Percentiles rank a stretch among this genome's conserved stretches.
Evolutionary conservation across 2,113 vertebrate genomes (phyloP).

Genomic region (Coryphaenoides rupestris): DNA sequence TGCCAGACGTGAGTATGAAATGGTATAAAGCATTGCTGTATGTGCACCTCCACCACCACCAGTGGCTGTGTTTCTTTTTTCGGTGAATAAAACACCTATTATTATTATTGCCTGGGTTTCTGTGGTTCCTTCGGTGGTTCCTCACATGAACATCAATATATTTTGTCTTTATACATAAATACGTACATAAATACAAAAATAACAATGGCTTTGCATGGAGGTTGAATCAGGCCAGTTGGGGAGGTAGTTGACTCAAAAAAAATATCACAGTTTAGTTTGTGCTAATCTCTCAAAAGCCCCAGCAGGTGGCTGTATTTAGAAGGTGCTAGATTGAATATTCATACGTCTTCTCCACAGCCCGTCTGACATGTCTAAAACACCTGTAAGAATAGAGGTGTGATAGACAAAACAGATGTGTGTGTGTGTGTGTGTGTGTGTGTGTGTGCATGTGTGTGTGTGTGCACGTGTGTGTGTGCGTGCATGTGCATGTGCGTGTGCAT

Average conservation of each 20-base stretch:
- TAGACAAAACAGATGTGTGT: too few relatives aligned
- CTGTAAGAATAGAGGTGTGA: slow-evolving; percentile 38
- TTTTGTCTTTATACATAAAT: not conserved
- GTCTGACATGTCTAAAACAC: slow-evolving; percentile 50
- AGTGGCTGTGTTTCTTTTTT: too few relatives aligned
- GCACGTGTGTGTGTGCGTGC: too few relatives aligned
- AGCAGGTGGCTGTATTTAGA: slow-evolving; percentile 17
- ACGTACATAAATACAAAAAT: not conserved
- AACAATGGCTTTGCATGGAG: not conserved
- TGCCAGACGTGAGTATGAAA: too few relatives aligned
- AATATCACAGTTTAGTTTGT: not conserved
- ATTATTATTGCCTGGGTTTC: too few relatives aligned
- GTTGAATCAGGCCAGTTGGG: not conserved
- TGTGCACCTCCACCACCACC: too few relatives aligned
- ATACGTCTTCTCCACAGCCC: slow-evolving; percentile 38
- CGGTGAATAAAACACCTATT: too few relatives aligned
- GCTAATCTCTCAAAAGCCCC: slow-evolving; percentile 7
- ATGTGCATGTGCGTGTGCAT: not conserved
- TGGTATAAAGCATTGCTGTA: too few relatives aligned
- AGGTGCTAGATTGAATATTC: slow-evolving; percentile 23
- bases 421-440: too few relatives aligned
- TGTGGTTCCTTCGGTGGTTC: too few relatives aligned
- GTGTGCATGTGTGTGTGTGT: too few relatives aligned
- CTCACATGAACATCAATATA: too few relatives aligned
- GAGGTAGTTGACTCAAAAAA: not conserved